These are phyloP conservation scores for Ondatra zibethicus DNA, from an alignment of 2,113 vertebrate genomes.

Conservation along the genomic window DNA sequence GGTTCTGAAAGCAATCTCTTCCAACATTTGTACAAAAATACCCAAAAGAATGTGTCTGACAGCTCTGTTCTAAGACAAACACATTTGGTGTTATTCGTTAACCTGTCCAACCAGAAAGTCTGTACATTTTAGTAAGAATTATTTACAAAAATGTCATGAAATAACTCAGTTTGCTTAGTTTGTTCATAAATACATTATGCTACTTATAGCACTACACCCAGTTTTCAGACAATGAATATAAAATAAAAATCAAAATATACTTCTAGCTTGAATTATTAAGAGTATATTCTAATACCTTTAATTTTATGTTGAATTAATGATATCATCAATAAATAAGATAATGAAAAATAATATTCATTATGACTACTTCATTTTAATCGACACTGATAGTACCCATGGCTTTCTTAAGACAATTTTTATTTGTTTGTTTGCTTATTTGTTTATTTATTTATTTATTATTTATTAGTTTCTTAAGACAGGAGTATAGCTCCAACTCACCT, in stretches of 20 bases:
- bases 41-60: not conserved
- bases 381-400: not conserved
- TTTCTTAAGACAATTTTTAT: constrained; percentile 21
- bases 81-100: not conserved
- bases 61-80: not conserved
- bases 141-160: not conserved
- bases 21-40: not conserved
- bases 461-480: not conserved
- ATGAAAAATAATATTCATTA: not conserved
- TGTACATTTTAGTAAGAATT: not conserved
- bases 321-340: not conserved
- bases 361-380: not conserved
- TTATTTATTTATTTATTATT: not conserved
- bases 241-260: not conserved
- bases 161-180: not conserved
- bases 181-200: not conserved
- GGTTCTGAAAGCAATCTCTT: not conserved
- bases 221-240: not conserved
- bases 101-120: not conserved
- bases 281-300: not conserved
- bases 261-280: not conserved
- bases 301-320: not conserved
- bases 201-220: not conserved
- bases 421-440: not conserved
- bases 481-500: not conserved